Base-by-base conservation (phyloP, 2,888 invertebrate species). In the Portevinia maculata region DNA sequence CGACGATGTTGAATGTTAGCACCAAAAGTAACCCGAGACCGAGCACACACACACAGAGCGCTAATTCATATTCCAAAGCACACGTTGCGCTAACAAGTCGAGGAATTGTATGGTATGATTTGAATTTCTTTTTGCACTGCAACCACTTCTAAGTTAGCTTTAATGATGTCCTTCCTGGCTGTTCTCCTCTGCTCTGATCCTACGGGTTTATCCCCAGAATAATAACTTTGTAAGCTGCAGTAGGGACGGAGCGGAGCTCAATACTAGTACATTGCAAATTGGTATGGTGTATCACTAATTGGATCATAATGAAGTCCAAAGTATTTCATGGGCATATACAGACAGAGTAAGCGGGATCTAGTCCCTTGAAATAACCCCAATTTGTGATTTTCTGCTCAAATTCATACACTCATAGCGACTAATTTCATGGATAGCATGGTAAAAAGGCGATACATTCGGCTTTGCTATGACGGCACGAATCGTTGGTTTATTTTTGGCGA, bases 241-340 rank as follows among this genome's bases (percentile, higher is more conserved):
- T 3, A 13, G 15, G 37, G n/a, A n/a, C 11, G 24, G 32, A 3
- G 28, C 11, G n/a, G 28, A 6, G 28, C 13, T 8, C 17, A 3
- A 24, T 32, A 7, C 9, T 24, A 17, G 44, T 8, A 44, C 13
- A 67, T 30, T 44, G 21, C 7, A 34, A 67, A 60, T 46, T 76
- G 32, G 41, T 55, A 60, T 67, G 21, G 34, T 32, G 44, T 37
- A 32, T 34, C 75, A 62, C 79, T 79, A 75, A 79, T 79, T 79
- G 79, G 75, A 62, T 79, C 75, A 75, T 74, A 79, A 79, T 69
- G 53, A 75, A 75, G 79, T 79, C 48, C 69, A 69, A 69, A 69
- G 62, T 50, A 62, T 62, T 60, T 32, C 34, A 28, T 13, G 32
- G 28, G 17, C 17, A 39, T 8, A 50, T 13, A 48, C 8, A 41